phyloP scores from a whole-genome alignment of 2,888 invertebrate genomes.

The Exocentrus adspersus region DNA sequence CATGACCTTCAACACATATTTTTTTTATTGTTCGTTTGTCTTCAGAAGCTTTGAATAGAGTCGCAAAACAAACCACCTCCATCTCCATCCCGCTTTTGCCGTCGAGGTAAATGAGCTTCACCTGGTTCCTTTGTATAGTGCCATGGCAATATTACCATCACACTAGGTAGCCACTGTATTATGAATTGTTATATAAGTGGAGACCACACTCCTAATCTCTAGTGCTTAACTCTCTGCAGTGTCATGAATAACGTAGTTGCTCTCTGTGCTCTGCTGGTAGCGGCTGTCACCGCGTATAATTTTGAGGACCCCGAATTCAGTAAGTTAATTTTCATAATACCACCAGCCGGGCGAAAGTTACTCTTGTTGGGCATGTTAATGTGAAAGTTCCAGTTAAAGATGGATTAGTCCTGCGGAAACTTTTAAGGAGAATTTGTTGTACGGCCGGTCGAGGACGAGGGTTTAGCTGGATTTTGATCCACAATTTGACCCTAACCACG shows the following conservation, averaged over 20 bases:
- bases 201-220: constrained; percentile 37
- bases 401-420: constrained; percentile 17
- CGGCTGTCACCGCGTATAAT: constrained; percentile 50
- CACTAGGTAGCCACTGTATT: too few species aligned
- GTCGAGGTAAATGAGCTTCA: constrained; percentile 30
- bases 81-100: not conserved
- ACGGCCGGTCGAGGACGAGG: not conserved
- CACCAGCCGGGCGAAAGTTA: constrained; percentile 12
- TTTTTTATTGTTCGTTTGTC: not conserved
- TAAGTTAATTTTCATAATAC: constrained; percentile 49
- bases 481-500: too few species aligned
- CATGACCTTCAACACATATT: not conserved
- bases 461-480: too few species aligned
- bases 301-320: constrained; percentile 58
- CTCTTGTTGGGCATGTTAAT: constrained; percentile 19
- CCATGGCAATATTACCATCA: too few species aligned
- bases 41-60: too few species aligned
- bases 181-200: constrained; percentile 44
- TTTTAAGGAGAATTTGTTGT: not conserved
- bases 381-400: constrained; percentile 15
- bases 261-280: constrained; percentile 34
- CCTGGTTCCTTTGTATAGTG: too few species aligned
- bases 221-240: constrained; percentile 39
- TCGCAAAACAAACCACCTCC: not conserved
- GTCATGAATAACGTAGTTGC: constrained; percentile 42